Evolutionary conservation across 1,140 invertebrate species (phyloP).

Genomic region (Aphis craccivora): DNA sequence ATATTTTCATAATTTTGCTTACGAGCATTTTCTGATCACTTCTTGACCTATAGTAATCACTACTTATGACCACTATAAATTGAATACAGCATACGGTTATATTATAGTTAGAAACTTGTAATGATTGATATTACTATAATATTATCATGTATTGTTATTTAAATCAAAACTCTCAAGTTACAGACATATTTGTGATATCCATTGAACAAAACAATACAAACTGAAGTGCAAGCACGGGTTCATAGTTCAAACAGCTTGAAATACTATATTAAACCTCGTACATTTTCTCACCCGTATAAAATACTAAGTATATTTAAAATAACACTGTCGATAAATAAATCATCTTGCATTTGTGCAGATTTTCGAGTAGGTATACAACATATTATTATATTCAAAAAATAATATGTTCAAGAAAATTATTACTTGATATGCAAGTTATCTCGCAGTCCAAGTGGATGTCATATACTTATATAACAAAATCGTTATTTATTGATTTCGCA

Average conservation of each 20-base stretch:
- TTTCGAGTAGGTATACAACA: not conserved
- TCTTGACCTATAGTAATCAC: not conserved
- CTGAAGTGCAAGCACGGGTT: not conserved
- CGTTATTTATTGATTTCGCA: not conserved
- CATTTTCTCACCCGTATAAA: not conserved
- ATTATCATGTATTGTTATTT: not conserved
- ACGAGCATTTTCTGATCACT: not conserved
- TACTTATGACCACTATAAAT: not conserved
- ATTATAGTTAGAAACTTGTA: not conserved
- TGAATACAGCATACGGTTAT: not conserved
- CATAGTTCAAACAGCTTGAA: not conserved
- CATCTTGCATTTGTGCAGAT: not conserved
- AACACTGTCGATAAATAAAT: not conserved
- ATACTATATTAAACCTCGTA: not conserved
- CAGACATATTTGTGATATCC: not conserved
- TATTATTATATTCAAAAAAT: not conserved
- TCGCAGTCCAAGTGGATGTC: not conserved
- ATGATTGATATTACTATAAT: not conserved
- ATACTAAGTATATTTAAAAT: not conserved
- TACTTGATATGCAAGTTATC: not conserved
- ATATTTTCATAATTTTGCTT: not conserved
- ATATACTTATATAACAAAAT: not conserved
- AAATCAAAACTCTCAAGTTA: not conserved
- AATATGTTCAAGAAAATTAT: not conserved
- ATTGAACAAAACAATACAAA: not conserved